These are phyloP conservation scores for Sebastes melanostomus DNA, from an alignment of 2,797 vertebrate species.

Conservation along the genomic window DNA sequence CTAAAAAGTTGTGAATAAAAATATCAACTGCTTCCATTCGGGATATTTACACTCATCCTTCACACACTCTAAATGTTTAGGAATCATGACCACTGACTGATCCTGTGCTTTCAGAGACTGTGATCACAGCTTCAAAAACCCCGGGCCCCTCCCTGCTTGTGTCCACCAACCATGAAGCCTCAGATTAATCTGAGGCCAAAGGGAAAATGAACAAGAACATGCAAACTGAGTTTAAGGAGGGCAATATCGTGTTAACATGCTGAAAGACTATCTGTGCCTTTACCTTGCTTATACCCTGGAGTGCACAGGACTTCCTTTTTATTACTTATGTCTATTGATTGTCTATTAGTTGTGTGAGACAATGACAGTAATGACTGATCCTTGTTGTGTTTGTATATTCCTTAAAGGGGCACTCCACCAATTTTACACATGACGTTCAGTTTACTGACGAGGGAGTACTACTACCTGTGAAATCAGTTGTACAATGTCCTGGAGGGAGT, in stretches of 20 bases:
- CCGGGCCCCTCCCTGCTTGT: slow-evolving; percentile 57
- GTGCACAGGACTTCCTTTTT: neutral
- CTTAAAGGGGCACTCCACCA: neutral
- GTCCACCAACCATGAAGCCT: slow-evolving; percentile 63
- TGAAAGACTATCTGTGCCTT: slow-evolving; percentile 19
- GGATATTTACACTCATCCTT: slow-evolving; percentile 82
- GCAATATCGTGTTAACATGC: slow-evolving; percentile 15
- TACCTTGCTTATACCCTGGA: neutral
- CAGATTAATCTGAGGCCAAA: slow-evolving; percentile 47
- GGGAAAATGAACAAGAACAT: slow-evolving; percentile 51
- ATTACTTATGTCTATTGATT: neutral
- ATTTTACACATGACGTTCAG: neutral
- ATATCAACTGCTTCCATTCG: slow-evolving; percentile 82
- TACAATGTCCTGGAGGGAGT: neutral
- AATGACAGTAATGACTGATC: neutral
- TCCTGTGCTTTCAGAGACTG: slow-evolving; percentile 74
- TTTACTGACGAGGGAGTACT: neutral
- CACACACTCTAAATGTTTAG: slow-evolving; percentile 80
- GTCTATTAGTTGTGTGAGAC: neutral
- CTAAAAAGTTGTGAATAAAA: slow-evolving; percentile 81
- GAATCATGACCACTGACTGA: slow-evolving; percentile 77
- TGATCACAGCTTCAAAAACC: slow-evolving; percentile 75
- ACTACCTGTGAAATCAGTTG: neutral
- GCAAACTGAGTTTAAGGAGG: slow-evolving; percentile 24
- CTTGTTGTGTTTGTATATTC: neutral